Evolutionary conservation across 2,888 invertebrate genomes (phyloP).

Genomic region (Nycteola revayana): DNA sequence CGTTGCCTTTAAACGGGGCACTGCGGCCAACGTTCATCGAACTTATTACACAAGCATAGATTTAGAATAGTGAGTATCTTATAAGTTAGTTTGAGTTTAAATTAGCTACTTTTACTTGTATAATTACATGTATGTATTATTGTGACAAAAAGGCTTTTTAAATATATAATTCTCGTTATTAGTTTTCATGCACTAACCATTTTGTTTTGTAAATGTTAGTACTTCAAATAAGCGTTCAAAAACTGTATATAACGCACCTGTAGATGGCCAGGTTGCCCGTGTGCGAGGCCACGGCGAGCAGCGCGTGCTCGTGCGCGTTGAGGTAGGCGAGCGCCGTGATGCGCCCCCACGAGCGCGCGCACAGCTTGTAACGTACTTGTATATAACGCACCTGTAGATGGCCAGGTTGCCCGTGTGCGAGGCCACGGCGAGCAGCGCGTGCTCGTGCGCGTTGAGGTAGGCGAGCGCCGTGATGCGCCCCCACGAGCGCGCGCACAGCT

Average conservation of each 20-base stretch:
- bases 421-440: constrained; percentile 87
- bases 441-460: constrained; percentile 93
- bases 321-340: constrained; percentile 85
- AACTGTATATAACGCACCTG: constrained; percentile 41
- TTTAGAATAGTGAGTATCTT: too few species aligned
- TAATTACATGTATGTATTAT: neutral
- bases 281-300: constrained; percentile 89
- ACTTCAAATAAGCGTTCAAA: too few species aligned
- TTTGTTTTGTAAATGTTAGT: too few species aligned
- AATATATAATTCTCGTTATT: too few species aligned
- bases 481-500: constrained; percentile 84
- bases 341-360: too few species aligned
- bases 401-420: constrained; percentile 90
- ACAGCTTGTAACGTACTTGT: too few species aligned
- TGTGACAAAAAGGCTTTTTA: too few species aligned
- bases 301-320: constrained; percentile 91
- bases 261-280: constrained; percentile 90
- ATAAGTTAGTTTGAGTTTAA: too few species aligned
- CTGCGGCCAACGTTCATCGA: too few species aligned
- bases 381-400: constrained; percentile 76
- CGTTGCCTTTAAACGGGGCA: too few species aligned
- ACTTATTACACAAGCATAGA: too few species aligned
- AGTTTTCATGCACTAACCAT: too few species aligned
- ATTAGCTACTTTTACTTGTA: neutral
- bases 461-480: constrained; percentile 81